Evolutionary conservation across 1,140 invertebrate species (phyloP).

Genomic region (Caenorhabditis briggsae): DNA sequence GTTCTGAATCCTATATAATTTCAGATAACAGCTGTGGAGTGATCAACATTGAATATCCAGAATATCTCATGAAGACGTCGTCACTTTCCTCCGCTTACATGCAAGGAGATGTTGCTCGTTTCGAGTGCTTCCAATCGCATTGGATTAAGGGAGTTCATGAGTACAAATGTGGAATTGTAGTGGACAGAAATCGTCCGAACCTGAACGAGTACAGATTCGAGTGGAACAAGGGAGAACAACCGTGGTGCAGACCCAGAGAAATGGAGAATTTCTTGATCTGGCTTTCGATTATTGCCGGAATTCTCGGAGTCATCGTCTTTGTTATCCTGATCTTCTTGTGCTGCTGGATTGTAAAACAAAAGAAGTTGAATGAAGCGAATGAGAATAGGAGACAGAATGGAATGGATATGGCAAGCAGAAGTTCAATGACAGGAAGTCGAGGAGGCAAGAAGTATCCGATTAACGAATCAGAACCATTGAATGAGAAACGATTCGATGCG

Average conservation of each 20-base stretch:
- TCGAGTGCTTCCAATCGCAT: conserved; percentile 78
- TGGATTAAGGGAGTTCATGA: conserved; percentile 77
- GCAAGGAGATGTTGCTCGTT: conserved; percentile 75
- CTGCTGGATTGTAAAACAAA: conserved; percentile 57
- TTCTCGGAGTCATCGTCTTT: conserved; percentile 58
- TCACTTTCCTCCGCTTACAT: conserved; percentile 74
- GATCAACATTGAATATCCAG: conserved; percentile 78
- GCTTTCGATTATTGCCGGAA: conserved; percentile 69
- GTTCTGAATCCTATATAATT: conserved; percentile 13
- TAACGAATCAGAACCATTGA: conserved; percentile 54
- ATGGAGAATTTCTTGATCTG: conserved; percentile 77
- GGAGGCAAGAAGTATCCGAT: conserved; percentile 51
- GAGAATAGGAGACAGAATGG: conserved; percentile 40
- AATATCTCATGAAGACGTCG: conserved; percentile 76
- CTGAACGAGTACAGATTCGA: conserved; percentile 74
- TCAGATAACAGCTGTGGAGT: conserved; percentile 78
- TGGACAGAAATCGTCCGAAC: conserved; percentile 70
- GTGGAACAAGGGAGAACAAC: conserved; percentile 77
- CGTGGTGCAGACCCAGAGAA: conserved; percentile 75
- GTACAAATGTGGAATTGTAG: conserved; percentile 76
- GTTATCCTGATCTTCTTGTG: conserved; percentile 55
- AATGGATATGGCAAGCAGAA: conserved; percentile 50
- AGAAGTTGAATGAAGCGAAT: conserved; percentile 28
- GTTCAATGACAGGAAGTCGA: conserved; percentile 26
- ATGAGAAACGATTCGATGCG: conserved; percentile 54